Percentiles rank a stretch among this genome's conserved stretches.
phyloP scores from a whole-genome alignment of 2,888 invertebrate genomes.

The Aleiodes testaceus region DNA sequence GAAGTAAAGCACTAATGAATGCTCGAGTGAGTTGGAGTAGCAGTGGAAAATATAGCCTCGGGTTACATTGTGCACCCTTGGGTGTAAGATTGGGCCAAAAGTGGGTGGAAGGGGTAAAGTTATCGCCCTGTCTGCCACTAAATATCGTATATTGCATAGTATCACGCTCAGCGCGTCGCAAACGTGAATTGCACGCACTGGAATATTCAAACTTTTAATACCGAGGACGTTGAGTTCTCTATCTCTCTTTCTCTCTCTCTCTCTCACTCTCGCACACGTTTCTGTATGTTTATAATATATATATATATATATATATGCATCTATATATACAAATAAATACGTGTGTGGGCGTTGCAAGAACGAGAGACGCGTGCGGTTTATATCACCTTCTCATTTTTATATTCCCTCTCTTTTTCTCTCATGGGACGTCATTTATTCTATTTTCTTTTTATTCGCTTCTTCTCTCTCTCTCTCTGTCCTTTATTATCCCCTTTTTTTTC shows the following conservation, averaged over 20 bases:
- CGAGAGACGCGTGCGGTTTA: slow-evolving; percentile 34
- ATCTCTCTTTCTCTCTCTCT: slow-evolving; percentile 22
- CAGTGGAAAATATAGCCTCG: slow-evolving; percentile 13
- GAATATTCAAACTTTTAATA: slow-evolving; percentile 34
- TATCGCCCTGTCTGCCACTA: slow-evolving; percentile 51
- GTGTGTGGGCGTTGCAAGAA: slow-evolving; percentile 18
- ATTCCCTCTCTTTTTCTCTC: slow-evolving; percentile 23
- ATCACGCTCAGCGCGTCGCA: slow-evolving; percentile 36
- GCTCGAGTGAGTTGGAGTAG: slow-evolving; percentile 9
- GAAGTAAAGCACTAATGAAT: slow-evolving; percentile 11
- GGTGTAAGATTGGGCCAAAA: slow-evolving; percentile 22
- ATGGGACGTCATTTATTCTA: slow-evolving; percentile 38
- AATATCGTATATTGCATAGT: slow-evolving; percentile 51
- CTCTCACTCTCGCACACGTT: slow-evolving; percentile 19
- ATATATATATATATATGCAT: slow-evolving; percentile 12
- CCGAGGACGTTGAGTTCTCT: slow-evolving; percentile 24
- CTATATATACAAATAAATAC: slow-evolving; percentile 2
- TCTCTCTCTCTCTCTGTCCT: slow-evolving; percentile 5
- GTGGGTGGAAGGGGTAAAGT: slow-evolving; percentile 43
- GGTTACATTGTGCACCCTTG: slow-evolving; percentile 2
- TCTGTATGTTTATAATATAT: background rate
- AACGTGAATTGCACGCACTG: slow-evolving; percentile 38
- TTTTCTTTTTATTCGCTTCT: slow-evolving; percentile 10
- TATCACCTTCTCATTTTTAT: slow-evolving; percentile 21
- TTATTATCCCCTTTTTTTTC: background rate